Conservation (phyloP, 1,140 invertebrate genomes). For the Drosophila melanogaster region DNA sequence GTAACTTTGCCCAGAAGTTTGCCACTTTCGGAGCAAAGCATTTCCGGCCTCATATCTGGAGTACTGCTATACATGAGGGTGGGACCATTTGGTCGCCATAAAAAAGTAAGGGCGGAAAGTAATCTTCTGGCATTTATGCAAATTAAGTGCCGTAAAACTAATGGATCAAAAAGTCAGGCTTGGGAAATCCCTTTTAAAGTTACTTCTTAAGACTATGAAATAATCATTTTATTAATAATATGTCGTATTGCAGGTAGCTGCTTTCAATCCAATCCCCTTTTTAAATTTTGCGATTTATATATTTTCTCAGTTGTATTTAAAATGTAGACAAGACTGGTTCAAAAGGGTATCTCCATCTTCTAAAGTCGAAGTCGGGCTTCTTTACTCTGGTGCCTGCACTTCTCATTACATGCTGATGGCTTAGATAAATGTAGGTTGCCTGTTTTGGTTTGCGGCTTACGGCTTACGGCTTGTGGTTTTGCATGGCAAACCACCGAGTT, state of each 20-base stretch:
- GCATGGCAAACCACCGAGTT: conserved; percentile 29
- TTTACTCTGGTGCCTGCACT: conserved; percentile 18
- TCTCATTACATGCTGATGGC: conserved; percentile 34
- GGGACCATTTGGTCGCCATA: not conserved
- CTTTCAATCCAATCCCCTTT: no score
- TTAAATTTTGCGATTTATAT: no score
- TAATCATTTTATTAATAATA: no score
- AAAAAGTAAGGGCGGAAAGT: conserved; percentile 20
- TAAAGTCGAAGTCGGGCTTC: not conserved
- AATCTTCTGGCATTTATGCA: conserved; percentile 28
- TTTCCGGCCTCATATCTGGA: conserved; percentile 14
- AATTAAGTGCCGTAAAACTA: conserved; percentile 18
- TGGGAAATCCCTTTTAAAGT: not conserved
- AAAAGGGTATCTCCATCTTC: conserved; percentile 11
- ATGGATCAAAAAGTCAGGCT: conserved; percentile 12
- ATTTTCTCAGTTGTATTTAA: not conserved
- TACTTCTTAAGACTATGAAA: not conserved
- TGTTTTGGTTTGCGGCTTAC: conserved; percentile 19
- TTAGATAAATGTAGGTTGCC: conserved; percentile 37
- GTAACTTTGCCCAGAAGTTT: conserved; percentile 19
- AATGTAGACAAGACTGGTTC: not conserved
- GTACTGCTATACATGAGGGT: conserved; percentile 3
- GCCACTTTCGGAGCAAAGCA: conserved; percentile 13
- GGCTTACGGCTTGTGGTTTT: conserved; percentile 40
- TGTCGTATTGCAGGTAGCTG: no score